Base-by-base conservation (phyloP, 2,113 vertebrate species). In the Triplophysa siluroides region DNA sequence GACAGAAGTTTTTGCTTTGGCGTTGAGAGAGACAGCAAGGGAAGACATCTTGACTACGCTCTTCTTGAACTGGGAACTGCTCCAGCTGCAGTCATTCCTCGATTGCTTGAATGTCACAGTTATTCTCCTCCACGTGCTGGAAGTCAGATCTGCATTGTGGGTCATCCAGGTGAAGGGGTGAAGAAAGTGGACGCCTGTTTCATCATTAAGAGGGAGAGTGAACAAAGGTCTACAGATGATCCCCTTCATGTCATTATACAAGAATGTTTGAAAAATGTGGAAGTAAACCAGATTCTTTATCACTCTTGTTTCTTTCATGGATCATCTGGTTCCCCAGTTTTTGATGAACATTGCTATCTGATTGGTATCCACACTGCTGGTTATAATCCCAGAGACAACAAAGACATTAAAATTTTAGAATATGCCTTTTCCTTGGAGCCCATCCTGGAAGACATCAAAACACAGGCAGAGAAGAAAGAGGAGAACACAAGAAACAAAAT, bases 131-230 rank as follows among this genome's bases (percentile, higher is more conserved):
- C 19, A 38, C 45, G 65, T 58, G 7, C 0, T 0, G 19, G 29
- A 1, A 76, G 86, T 24, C 83, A 41, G 4, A 85, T 91, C 75
- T 87, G 83, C 66, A 85, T 92, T 3, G 81, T 92, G 18, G 91
- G 91, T 19, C 87, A 92, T 63, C 89, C 87, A 33, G 8, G 1
- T 0, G 73, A 10, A 0, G 54, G 54, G 21, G 76, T 83, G 3
- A 88, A 91, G 80, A 85, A 72, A 7, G 82, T 77, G 0, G 87
- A 92, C 38, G 19, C 68, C 2, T 88, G 86, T 63, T 26, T 70
- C 7, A 78, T 90, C 60, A 29, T 90, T 77, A 23, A 11, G 11
- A 0, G 0, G 18, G 14, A 24, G 3, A 5, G 69, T 3, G 23
- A 19, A 8, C 3, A 0, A 3, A 7, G 70, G 58, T 26, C 76